phyloP scores from a whole-genome alignment of 30 jellyfish, hydroid and myxozoan species.

The Hydractinia echinata region DNA sequence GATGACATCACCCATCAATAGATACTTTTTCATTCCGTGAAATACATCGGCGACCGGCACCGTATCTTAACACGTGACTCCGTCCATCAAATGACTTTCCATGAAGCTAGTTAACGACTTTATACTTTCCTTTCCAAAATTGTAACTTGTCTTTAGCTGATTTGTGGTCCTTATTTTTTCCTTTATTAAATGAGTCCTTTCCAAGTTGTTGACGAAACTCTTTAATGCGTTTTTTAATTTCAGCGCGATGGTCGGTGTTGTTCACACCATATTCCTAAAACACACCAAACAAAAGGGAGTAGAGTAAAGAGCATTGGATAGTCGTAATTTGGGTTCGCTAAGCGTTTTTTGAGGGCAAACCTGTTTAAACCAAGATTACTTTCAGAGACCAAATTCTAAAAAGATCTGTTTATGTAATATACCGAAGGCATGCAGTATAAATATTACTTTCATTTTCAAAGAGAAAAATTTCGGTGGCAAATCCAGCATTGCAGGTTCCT shows the following conservation, averaged over 20 bases:
- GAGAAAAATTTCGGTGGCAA: too few species aligned
- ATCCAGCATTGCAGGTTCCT: too few species aligned
- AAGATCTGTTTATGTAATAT: too few species aligned
- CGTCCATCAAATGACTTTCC: not conserved
- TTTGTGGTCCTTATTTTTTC: slow-evolving; percentile 47
- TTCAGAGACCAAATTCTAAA: too few species aligned
- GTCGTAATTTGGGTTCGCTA: too few species aligned
- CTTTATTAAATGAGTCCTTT: slow-evolving; percentile 57
- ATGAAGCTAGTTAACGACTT: slow-evolving; percentile 44
- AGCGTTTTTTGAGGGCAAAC: too few species aligned
- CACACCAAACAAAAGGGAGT: not conserved
- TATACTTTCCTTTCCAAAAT: slow-evolving; percentile 88
- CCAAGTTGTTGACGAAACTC: slow-evolving; percentile 54
- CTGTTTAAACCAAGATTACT: too few species aligned
- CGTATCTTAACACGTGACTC: not conserved
- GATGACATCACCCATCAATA: too few species aligned
- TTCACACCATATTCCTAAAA: slow-evolving; percentile 76
- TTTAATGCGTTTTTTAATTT: slow-evolving; percentile 61
- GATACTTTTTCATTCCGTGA: too few species aligned
- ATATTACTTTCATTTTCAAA: too few species aligned
- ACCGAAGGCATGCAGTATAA: too few species aligned
- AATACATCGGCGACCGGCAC: not conserved
- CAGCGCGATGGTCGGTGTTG: slow-evolving; percentile 68
- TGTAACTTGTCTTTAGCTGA: slow-evolving; percentile 39
- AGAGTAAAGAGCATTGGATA: too few species aligned